Conservation (phyloP, 2,888 invertebrate species). For the Ellobium chinense region DNA sequence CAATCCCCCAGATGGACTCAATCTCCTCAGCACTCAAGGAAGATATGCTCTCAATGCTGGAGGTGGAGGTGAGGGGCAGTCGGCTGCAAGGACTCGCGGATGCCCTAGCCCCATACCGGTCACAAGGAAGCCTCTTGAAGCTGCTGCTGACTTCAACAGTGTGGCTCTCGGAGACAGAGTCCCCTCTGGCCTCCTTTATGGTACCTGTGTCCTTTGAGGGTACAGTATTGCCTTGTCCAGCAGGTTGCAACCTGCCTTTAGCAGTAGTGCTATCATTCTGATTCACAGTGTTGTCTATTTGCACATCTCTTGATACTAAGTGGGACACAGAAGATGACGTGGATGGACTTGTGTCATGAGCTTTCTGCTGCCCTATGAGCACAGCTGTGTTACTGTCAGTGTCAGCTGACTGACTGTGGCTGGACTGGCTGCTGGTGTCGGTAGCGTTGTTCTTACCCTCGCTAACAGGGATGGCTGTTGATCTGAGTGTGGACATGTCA, state of each 20-base stretch:
- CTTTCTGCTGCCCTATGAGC: too few relatives aligned
- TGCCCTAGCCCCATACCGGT: neutral
- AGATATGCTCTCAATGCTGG: neutral
- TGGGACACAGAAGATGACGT: too few relatives aligned
- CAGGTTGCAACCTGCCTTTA: too few relatives aligned
- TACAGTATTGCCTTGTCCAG: too few relatives aligned
- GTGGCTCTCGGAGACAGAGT: neutral
- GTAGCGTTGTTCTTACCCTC: neutral
- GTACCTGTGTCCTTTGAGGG: neutral
- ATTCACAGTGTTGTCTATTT: too few relatives aligned
- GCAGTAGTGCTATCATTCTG: too few relatives aligned
- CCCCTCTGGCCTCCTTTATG: neutral
- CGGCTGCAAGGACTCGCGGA: neutral
- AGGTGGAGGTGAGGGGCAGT: neutral
- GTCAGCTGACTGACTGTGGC: too few relatives aligned
- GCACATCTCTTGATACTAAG: too few relatives aligned
- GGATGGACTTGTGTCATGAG: too few relatives aligned
- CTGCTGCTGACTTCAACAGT: neutral
- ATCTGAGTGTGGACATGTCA: neutral
- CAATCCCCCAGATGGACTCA: slow-evolving; percentile 1
- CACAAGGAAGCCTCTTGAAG: neutral
- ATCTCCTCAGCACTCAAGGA: slow-evolving; percentile 6
- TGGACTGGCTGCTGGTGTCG: too few relatives aligned
- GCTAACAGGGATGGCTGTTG: neutral
- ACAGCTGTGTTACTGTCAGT: too few relatives aligned